phyloP scores from a whole-genome alignment of 2,113 vertebrate genomes.

The Natator depressus region DNA sequence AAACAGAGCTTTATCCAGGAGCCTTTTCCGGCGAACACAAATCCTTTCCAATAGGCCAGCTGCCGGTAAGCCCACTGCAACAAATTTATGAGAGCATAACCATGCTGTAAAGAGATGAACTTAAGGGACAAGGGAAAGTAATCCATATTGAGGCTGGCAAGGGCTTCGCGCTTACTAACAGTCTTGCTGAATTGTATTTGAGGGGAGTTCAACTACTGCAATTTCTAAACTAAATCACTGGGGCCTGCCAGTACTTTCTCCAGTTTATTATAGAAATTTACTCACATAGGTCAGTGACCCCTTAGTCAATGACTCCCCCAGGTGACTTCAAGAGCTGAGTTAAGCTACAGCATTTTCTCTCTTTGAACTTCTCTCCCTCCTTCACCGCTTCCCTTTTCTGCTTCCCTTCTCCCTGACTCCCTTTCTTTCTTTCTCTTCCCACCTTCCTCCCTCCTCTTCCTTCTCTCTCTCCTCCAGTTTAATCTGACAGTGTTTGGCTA shows the following conservation, averaged over 20 bases:
- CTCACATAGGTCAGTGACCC: slow-evolving; percentile 70
- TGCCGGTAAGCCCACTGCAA: slow-evolving; percentile 4
- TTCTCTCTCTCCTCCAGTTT: background rate
- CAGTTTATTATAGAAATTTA: slow-evolving; percentile 73
- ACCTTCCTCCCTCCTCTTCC: background rate
- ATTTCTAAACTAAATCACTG: slow-evolving; percentile 63
- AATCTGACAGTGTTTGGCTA: background rate
- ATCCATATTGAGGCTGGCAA: slow-evolving; percentile 62
- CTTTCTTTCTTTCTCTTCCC: slow-evolving; percentile 31
- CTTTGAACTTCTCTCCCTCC: slow-evolving; percentile 57
- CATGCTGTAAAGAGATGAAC: slow-evolving; percentile 51
- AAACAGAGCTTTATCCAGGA: slow-evolving; percentile 42
- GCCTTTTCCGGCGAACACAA: slow-evolving; percentile 49
- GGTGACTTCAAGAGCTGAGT: slow-evolving; percentile 37
- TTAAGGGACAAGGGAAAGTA: slow-evolving; percentile 70
- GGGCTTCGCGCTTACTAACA: slow-evolving; percentile 35
- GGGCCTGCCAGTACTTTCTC: slow-evolving; percentile 46
- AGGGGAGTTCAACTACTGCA: slow-evolving; percentile 46
- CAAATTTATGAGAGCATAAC: slow-evolving; percentile 63
- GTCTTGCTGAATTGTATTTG: slow-evolving; percentile 62
- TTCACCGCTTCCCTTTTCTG: slow-evolving; percentile 39
- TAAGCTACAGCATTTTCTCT: slow-evolving; percentile 27
- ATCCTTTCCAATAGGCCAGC: slow-evolving; percentile 59
- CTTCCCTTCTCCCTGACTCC: background rate
- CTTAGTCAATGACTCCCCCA: slow-evolving; percentile 53